These are phyloP conservation scores for Caretta caretta DNA, from an alignment of 2,113 vertebrate genomes.

Conservation along the genomic window DNA sequence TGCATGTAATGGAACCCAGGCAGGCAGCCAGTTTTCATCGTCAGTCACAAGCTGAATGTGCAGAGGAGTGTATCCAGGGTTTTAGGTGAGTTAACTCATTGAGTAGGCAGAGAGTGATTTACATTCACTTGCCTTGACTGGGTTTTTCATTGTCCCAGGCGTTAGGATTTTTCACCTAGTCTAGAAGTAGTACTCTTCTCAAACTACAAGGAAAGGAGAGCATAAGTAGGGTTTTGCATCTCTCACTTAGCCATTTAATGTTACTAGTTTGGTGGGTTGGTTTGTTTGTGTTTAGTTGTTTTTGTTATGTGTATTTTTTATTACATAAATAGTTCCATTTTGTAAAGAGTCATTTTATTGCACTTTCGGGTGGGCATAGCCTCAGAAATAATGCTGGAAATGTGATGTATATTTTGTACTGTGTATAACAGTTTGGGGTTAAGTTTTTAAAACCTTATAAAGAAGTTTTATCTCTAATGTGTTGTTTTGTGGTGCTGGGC, in stretches of 20 bases:
- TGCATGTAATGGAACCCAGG: neutral
- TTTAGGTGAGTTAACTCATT: constrained; percentile 41
- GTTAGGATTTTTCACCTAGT: neutral
- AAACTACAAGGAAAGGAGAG: constrained; percentile 25
- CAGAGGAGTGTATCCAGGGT: neutral
- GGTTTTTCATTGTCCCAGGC: neutral
- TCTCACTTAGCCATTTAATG: constrained; percentile 34
- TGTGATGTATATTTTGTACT: constrained; percentile 69
- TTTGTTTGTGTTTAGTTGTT: neutral
- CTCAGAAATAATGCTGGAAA: constrained; percentile 37
- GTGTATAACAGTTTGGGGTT: neutral
- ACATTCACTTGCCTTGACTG: neutral
- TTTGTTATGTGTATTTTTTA: neutral
- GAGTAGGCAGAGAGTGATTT: neutral
- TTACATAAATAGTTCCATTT: constrained; percentile 26
- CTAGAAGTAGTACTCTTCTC: neutral
- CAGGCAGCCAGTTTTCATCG: constrained; percentile 7
- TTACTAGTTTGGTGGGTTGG: neutral
- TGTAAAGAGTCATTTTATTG: constrained; percentile 53
- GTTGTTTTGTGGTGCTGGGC: constrained; percentile 15
- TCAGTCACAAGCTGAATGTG: fast-evolving
- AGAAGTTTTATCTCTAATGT: neutral
- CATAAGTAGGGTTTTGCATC: constrained; percentile 25
- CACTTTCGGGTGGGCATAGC: constrained; percentile 70
- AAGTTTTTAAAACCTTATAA: constrained; percentile 1